phyloP scores from a whole-genome alignment of 2,888 invertebrate species.

The Oeneis ivallda region DNA sequence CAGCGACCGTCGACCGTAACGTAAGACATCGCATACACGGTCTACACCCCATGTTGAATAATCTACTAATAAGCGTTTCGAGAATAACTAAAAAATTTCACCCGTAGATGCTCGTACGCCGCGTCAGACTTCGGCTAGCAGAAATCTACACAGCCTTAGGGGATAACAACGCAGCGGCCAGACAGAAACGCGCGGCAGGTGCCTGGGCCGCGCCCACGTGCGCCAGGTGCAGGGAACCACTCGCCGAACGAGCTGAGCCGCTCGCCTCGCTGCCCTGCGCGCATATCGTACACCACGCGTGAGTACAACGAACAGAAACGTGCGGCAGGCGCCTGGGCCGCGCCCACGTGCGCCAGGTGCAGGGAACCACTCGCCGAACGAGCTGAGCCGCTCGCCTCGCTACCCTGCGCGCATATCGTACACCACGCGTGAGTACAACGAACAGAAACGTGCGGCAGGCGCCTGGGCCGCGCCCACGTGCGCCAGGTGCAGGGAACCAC shows the following conservation, averaged over 20 bases:
- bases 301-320: conserved; percentile 80
- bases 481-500: conserved; percentile 90
- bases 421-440: conserved; percentile 86
- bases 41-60: too few species aligned
- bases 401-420: conserved; percentile 93
- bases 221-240: conserved; percentile 90
- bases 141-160: conserved; percentile 91
- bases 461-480: conserved; percentile 86
- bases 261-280: conserved; percentile 92
- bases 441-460: conserved; percentile 88
- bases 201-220: conserved; percentile 86
- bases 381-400: conserved; percentile 84
- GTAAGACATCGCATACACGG: too few species aligned
- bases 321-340: conserved; percentile 85
- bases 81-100: background rate
- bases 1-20: too few species aligned
- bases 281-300: conserved; percentile 93
- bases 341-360: conserved; percentile 91
- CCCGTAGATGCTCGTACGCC: conserved; percentile 87
- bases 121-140: conserved; percentile 89
- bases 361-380: conserved; percentile 86
- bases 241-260: conserved; percentile 77
- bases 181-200: conserved; percentile 89
- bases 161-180: conserved; percentile 89
- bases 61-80: too few species aligned